Evolutionary conservation across 2,113 vertebrate species (phyloP).

Genomic region (Varanus salvator): DNA sequence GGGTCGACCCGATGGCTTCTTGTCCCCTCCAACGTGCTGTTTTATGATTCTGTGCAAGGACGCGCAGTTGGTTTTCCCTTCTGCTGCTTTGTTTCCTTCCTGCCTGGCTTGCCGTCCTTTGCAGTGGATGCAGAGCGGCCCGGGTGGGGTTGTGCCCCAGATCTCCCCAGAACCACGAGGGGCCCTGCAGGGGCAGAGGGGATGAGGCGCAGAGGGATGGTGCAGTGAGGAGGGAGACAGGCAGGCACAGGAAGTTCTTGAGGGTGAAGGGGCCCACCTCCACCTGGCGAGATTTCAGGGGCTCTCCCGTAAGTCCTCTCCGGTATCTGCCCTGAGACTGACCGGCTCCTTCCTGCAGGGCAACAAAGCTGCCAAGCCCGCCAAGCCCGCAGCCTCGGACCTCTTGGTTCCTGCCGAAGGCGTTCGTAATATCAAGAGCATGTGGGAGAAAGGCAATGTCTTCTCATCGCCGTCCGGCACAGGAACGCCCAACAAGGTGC

Average conservation of each 20-base stretch:
- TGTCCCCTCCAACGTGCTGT: too few relatives aligned
- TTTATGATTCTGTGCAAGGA: too few relatives aligned
- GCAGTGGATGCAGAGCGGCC: too few relatives aligned
- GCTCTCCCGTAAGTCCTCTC: not conserved
- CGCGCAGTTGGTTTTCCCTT: too few relatives aligned
- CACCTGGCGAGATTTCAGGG: not conserved
- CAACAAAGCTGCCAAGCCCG: conserved; percentile 84
- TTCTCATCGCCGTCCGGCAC: conserved; percentile 83
- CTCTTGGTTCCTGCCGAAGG: conserved; percentile 90
- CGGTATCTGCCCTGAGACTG: not conserved
- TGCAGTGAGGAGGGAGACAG: not conserved
- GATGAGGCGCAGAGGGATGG: not conserved
- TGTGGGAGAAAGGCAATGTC: conserved; percentile 96
- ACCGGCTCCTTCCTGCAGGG: conserved; percentile 73
- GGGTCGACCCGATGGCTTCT: too few relatives aligned
- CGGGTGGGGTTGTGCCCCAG: not conserved
- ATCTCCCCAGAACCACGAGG: too few relatives aligned
- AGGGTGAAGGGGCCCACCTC: not conserved
- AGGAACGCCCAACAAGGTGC: conserved; percentile 90
- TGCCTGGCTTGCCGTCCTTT: too few relatives aligned
- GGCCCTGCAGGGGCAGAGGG: not conserved
- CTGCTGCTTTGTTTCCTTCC: too few relatives aligned
- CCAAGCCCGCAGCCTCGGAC: conserved; percentile 85
- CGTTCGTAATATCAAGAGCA: conserved; percentile 96
- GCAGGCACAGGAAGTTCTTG: too few relatives aligned